These are phyloP conservation scores for Gastracanthus pulcherrimus DNA, from an alignment of 2,888 invertebrate species.

Conservation along the genomic window DNA sequence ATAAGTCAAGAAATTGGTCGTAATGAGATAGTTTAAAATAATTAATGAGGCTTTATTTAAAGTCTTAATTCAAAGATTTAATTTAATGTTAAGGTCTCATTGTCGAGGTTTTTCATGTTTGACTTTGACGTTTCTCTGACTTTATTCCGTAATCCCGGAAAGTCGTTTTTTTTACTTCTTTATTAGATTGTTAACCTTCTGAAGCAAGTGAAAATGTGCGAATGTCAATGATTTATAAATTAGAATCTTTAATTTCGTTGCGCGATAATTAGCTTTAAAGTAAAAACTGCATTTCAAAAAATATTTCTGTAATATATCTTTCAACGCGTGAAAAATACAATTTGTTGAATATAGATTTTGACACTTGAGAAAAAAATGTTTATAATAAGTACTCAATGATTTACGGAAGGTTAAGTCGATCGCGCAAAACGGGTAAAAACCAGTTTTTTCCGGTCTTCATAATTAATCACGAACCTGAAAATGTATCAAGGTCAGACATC, in stretches of 20 bases:
- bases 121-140: no score
- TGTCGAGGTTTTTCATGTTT: not conserved
- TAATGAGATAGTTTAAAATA: no score
- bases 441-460: not conserved
- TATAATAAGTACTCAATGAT: not conserved
- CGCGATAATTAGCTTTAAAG: no score
- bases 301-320: no score
- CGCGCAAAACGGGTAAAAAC: not conserved
- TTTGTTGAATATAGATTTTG: not conserved
- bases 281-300: no score
- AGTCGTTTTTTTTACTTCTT: not conserved
- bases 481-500: not conserved
- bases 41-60: no score
- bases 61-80: not conserved
- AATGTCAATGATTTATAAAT: not conserved
- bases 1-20: no score
- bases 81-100: not conserved
- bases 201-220: not conserved
- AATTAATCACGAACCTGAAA: not conserved
- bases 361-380: not conserved
- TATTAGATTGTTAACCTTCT: not conserved
- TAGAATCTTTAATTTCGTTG: no score
- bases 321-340: no score
- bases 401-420: not conserved
- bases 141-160: not conserved